Percentiles rank a stretch among this genome's conserved stretches.
Conservation (phyloP, 2,888 invertebrate species). For the Drosophila nr. perissopoda region DNA sequence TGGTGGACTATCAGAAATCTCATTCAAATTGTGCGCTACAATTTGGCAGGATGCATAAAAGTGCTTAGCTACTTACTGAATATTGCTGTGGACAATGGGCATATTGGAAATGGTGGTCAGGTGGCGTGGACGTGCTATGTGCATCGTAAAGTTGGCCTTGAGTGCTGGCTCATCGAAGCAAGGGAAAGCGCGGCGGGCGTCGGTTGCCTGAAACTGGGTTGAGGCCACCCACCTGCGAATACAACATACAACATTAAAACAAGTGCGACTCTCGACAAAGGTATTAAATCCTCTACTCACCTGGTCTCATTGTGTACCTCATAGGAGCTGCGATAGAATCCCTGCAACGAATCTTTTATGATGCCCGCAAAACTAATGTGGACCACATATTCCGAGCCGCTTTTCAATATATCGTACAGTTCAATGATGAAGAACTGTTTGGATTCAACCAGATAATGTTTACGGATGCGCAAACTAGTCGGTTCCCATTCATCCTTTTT, state of each 20-base stretch:
- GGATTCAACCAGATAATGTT: conserved; percentile 86
- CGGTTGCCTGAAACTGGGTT: conserved; percentile 93
- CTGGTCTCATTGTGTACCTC: conserved; percentile 88
- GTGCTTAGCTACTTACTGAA: conserved; percentile 73
- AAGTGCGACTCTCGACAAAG: background rate
- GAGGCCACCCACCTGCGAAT: conserved; percentile 90
- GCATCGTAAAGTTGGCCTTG: conserved; percentile 92
- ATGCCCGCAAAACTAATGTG: conserved; percentile 90
- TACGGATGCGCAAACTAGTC: conserved; percentile 77
- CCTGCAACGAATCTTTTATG: conserved; percentile 91
- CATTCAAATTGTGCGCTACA: background rate
- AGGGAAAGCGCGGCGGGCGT: conserved; percentile 92
- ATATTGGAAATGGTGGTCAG: conserved; percentile 93
- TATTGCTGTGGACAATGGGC: conserved; percentile 85
- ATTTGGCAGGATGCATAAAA: background rate
- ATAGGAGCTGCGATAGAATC: conserved; percentile 94
- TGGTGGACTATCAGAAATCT: background rate
- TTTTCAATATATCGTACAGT: conserved; percentile 86
- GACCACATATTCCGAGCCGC: conserved; percentile 88
- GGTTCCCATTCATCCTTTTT: conserved; percentile 28
- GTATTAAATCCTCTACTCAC: conserved; percentile 83
- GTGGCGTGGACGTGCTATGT: conserved; percentile 89
- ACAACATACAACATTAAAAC: background rate
- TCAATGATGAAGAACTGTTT: conserved; percentile 90
- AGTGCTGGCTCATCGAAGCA: conserved; percentile 95